Evolutionary conservation across 2,113 vertebrate species (phyloP), one percentile per base, ranked within the genome.

Genomic region (Zosterops borbonicus): DNA sequence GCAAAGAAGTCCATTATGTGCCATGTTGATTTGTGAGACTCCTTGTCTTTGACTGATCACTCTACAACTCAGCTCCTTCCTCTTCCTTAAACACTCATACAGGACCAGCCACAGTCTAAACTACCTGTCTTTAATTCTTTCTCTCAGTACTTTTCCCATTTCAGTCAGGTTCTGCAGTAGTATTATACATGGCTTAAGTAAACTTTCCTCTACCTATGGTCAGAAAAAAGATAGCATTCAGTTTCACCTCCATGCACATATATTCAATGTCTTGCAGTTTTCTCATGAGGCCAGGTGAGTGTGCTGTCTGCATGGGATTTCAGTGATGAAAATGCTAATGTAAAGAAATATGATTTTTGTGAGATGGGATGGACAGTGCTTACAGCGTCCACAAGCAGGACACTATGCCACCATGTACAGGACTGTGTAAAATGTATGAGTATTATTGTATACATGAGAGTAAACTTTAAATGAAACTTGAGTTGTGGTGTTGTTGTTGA

Each of bases 291-390:
- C 96, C 96, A 97, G 93, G 59, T 96, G 95, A 95, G 96, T 96
- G 97, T 94, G 97, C 96, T 97, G 29, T 97, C 59, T 96, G 87
- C 96, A 89, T 91, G 95, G n/a, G 1, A 2, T 95, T 97, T 85
- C 67, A 69, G 16, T 59, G 42, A 47, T 28, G 65, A 62, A 89
- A 89, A 64, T 14, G 64, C 8, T 62, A 52, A 58, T 33, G 53
- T 42, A 87, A 87, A 86, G 83, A 87, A 68, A 65, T 47, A 37
- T 1, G 9, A 55, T 55, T 78, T 75, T 68, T 52, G 31, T 52
- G 33, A 90, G 65, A 33, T 82, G 55, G 37, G 8, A 35, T 25
- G 60, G 78, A 52, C 73, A 63, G 35, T 37, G 9, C 5, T 80
- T 88, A 28, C 33, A 33, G 28, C 8, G 55, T 39, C 23, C 28